These are phyloP conservation scores for Venusia cambrica DNA, from an alignment of 2,888 invertebrate genomes.

Conservation along the genomic window DNA sequence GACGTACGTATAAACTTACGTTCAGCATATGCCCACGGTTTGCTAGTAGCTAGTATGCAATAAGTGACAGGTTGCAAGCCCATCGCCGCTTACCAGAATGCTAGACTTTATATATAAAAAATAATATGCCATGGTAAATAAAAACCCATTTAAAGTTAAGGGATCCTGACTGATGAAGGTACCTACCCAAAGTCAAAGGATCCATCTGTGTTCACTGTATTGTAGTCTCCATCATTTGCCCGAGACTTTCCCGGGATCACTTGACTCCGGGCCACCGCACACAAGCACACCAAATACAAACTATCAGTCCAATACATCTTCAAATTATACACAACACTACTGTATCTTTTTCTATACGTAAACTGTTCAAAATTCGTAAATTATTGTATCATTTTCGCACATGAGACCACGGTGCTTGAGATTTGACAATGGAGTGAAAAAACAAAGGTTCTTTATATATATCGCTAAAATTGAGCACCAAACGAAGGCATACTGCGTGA, in stretches of 20 bases:
- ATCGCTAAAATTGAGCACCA: constrained; percentile 69
- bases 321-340: constrained; percentile 6
- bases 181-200: constrained; percentile 87
- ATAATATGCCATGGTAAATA: no score
- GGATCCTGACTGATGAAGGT: no score
- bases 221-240: constrained; percentile 81
- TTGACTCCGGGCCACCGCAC: constrained; percentile 63
- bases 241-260: constrained; percentile 70
- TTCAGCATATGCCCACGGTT: no score
- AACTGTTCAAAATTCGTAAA: constrained; percentile 28
- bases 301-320: constrained; percentile 62
- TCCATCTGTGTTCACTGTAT: constrained; percentile 85
- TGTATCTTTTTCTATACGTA: constrained; percentile 6
- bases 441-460: constrained; percentile 69
- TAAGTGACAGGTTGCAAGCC: no score
- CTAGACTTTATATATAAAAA: no score
- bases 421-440: constrained; percentile 66
- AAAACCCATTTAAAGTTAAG: no score
- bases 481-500: constrained; percentile 66
- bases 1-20: no score
- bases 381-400: constrained; percentile 43
- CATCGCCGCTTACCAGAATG: no score
- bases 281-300: constrained; percentile 62
- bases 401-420: constrained; percentile 43
- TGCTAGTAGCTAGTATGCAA: no score